phyloP scores from a whole-genome alignment of 2,113 vertebrate species.

The Struthio camelus region DNA sequence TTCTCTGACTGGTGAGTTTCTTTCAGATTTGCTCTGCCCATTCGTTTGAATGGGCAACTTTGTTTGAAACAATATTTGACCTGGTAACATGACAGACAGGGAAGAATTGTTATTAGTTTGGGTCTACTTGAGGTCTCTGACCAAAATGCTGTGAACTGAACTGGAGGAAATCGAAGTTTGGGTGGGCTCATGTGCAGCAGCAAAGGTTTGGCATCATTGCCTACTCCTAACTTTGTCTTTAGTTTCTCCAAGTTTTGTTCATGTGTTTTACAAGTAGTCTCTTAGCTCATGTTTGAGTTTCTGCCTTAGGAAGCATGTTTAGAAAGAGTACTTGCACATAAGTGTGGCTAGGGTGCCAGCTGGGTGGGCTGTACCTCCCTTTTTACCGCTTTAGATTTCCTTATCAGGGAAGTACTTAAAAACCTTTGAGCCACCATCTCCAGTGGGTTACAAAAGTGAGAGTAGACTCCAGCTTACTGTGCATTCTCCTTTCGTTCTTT shows the following conservation, averaged over 20 bases:
- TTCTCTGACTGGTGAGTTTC: not conserved
- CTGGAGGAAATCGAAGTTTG: not conserved
- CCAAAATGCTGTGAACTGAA: not conserved
- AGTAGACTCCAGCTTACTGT: too few relatives aligned
- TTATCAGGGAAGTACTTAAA: too few relatives aligned
- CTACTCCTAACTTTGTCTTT: not conserved
- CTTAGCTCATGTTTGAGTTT: not conserved
- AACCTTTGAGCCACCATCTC: too few relatives aligned
- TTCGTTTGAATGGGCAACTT: too few relatives aligned
- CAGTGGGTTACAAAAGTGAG: too few relatives aligned
- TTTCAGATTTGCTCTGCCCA: not conserved
- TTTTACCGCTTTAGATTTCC: not conserved
- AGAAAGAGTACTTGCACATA: not conserved
- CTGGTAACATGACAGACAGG: not conserved
- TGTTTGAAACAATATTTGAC: not conserved
- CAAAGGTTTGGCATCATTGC: not conserved
- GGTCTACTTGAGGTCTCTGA: not conserved
- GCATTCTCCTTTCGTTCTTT: too few relatives aligned
- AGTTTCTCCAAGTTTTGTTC: not conserved
- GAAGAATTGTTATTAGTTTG: not conserved
- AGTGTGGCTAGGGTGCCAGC: not conserved
- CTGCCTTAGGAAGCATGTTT: not conserved
- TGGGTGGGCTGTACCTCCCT: not conserved
- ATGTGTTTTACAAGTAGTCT: not conserved
- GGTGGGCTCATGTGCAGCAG: rapidly evolving